Evolutionary conservation across 2,113 vertebrate genomes (phyloP).

Genomic region (Neomonachus schauinslandi): DNA sequence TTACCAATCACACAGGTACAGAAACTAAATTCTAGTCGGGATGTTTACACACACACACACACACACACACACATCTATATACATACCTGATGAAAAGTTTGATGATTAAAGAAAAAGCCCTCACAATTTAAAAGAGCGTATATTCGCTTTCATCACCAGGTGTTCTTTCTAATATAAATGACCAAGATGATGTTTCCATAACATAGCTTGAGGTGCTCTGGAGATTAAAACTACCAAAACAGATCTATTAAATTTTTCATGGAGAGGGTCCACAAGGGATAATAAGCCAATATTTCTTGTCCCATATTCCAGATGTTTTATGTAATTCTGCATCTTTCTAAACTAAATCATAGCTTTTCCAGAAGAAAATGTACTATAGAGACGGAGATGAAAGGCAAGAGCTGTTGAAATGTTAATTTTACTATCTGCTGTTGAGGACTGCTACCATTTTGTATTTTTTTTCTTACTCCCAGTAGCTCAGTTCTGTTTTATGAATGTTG

Average conservation of each 20-base stretch:
- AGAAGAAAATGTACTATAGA: slow-evolving; percentile 90
- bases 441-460: slow-evolving; percentile 94
- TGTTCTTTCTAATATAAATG: slow-evolving; percentile 97
- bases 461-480: slow-evolving; percentile 94
- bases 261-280: slow-evolving; percentile 94
- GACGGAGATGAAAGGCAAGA: slow-evolving; percentile 97
- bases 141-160: slow-evolving; percentile 95
- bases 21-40: slow-evolving; percentile 84
- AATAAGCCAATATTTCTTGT: slow-evolving; percentile 97
- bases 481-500: slow-evolving; percentile 97
- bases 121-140: slow-evolving; percentile 85
- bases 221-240: slow-evolving; percentile 97
- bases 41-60: slow-evolving; percentile 58
- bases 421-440: slow-evolving; percentile 97
- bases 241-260: slow-evolving; percentile 99
- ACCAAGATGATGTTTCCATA: slow-evolving; percentile 97
- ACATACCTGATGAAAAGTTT: slow-evolving; percentile 86
- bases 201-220: slow-evolving; percentile 92
- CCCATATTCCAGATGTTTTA: slow-evolving; percentile 98
- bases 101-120: slow-evolving; percentile 84
- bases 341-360: slow-evolving; percentile 90
- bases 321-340: slow-evolving; percentile 94
- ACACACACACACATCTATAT: slow-evolving; percentile 71
- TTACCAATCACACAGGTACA: slow-evolving; percentile 82
- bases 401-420: slow-evolving; percentile 99